Evolutionary conservation across 2,888 invertebrate species (phyloP).

Genomic region (Ormyrus labotus): DNA sequence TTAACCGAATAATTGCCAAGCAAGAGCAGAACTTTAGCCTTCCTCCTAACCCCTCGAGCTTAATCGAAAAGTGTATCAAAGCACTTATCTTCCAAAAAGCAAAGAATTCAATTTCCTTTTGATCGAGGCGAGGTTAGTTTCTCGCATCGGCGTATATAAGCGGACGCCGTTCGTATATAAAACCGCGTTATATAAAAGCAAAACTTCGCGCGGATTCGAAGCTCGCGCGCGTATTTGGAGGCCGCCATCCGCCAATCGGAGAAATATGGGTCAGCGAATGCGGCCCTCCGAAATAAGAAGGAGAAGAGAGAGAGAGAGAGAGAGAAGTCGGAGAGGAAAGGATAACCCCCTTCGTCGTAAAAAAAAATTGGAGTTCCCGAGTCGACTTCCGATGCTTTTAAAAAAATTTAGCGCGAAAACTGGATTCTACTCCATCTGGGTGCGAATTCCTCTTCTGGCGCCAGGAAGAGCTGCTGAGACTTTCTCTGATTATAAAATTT

Average conservation of each 20-base stretch:
- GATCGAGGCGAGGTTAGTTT: not conserved
- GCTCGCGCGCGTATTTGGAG: conserved; percentile 38
- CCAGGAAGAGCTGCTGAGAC: no score
- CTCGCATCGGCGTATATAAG: conserved; percentile 1
- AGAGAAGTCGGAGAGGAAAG: conserved; percentile 8
- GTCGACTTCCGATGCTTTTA: not conserved
- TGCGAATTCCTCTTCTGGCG: no score
- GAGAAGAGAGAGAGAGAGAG: not conserved
- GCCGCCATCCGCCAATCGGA: conserved; percentile 60
- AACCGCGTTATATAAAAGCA: conserved; percentile 9
- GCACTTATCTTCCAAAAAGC: not conserved
- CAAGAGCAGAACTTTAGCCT: not conserved
- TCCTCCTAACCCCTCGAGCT: not conserved
- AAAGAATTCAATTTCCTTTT: not conserved
- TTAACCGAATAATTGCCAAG: conserved; percentile 8
- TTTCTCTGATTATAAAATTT: no score
- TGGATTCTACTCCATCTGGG: not conserved
- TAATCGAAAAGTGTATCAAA: not conserved
- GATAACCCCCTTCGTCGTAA: not conserved
- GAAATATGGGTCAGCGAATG: conserved; percentile 70
- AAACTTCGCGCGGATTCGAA: conserved; percentile 24
- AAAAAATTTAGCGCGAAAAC: conserved; percentile 22
- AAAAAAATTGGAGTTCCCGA: not conserved
- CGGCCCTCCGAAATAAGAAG: conserved; percentile 21
- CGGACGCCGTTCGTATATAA: conserved; percentile 15